Conservation (phyloP, 2,113 vertebrate genomes). For the Tylochromis polylepis region DNA sequence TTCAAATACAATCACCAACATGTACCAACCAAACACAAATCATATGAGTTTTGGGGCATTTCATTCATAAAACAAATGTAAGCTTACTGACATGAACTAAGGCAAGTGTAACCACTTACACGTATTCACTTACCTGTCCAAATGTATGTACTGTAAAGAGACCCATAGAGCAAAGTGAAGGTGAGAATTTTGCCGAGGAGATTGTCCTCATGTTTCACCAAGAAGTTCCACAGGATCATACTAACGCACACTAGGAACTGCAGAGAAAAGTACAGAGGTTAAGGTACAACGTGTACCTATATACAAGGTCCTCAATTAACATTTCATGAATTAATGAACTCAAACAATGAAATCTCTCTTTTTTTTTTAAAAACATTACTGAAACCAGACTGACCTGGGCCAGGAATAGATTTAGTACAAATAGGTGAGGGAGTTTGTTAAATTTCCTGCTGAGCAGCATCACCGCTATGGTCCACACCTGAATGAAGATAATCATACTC, state of each 20-base stretch:
- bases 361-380: not conserved
- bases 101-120: not conserved
- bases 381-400: slow-evolving; percentile 79
- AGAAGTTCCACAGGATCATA: slow-evolving; percentile 92
- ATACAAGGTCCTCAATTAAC: not conserved
- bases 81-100: not conserved
- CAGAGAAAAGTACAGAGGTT: not conserved
- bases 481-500: slow-evolving; percentile 26
- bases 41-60: not conserved
- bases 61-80: not conserved
- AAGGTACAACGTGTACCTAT: not conserved
- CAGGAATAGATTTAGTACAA: slow-evolving; percentile 89
- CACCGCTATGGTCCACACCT: slow-evolving; percentile 92
- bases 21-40: not conserved
- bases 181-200: slow-evolving; percentile 82
- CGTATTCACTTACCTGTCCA: slow-evolving; percentile 83
- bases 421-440: slow-evolving; percentile 90
- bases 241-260: slow-evolving; percentile 88
- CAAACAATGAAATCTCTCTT: not conserved
- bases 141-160: slow-evolving; percentile 91
- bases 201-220: slow-evolving; percentile 81
- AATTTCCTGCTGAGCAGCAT: slow-evolving; percentile 92
- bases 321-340: not conserved
- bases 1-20: not conserved
- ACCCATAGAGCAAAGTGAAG: slow-evolving; percentile 89